phyloP scores from a whole-genome alignment of 2,888 invertebrate species.

The Mythimna lalbum region DNA sequence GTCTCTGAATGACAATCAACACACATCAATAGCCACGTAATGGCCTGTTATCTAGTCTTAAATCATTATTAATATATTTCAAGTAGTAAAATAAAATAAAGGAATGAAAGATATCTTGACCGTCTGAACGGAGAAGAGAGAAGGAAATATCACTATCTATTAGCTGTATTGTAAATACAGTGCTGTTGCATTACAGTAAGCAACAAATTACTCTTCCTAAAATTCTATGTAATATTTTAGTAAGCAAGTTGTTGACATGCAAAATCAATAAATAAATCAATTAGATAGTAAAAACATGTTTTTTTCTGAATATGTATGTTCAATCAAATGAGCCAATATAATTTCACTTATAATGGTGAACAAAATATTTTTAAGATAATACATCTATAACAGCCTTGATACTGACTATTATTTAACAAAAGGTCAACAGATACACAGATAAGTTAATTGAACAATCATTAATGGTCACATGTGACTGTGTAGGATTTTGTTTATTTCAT shows the following conservation, averaged over 20 bases:
- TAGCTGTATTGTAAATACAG: too few species aligned
- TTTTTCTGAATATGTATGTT: background rate
- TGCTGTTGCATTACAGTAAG: too few species aligned
- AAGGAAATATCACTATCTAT: background rate
- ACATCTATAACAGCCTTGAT: slow-evolving; percentile 37
- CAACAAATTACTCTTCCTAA: too few species aligned
- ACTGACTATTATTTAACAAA: slow-evolving; percentile 29
- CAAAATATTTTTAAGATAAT: slow-evolving; percentile 22
- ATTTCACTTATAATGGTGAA: slow-evolving; percentile 6
- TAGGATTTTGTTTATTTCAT: slow-evolving; percentile 21
- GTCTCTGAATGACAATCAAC: background rate
- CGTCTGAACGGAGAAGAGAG: background rate
- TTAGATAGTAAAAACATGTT: too few species aligned
- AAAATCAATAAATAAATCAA: too few species aligned
- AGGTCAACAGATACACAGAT: slow-evolving; percentile 58
- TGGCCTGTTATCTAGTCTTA: background rate
- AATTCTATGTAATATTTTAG: too few species aligned
- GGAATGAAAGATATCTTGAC: slow-evolving; percentile 4
- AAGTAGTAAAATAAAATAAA: slow-evolving; percentile 17
- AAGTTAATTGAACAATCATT: slow-evolving; percentile 27
- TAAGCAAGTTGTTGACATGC: too few species aligned
- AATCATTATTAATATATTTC: background rate
- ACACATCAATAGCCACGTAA: background rate
- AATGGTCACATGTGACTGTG: background rate
- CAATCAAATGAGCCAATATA: background rate